phyloP scores from a whole-genome alignment of 2,113 vertebrate species.

The Pteronura brasiliensis region DNA sequence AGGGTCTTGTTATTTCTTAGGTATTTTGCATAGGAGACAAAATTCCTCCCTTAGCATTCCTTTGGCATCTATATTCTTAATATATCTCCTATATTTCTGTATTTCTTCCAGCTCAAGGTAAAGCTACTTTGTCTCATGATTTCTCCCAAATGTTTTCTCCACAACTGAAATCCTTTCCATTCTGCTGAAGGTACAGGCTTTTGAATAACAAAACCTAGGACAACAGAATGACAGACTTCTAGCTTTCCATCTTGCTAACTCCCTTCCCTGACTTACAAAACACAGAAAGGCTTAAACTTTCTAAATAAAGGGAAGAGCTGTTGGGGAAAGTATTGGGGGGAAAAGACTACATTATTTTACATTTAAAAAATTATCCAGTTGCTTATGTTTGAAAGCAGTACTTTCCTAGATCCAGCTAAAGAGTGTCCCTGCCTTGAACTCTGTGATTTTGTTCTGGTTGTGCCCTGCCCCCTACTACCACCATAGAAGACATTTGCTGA shows the following conservation, averaged over 20 bases:
- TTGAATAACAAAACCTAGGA: neutral
- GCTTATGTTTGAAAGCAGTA: neutral
- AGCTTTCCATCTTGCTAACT: neutral
- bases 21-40: neutral
- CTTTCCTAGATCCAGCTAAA: neutral
- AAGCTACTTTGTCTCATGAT: neutral
- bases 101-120: neutral
- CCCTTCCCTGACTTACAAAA: neutral
- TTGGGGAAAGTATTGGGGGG: neutral
- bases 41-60: neutral
- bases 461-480: fast-evolving
- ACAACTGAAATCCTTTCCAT: neutral
- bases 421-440: neutral
- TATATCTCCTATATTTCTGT: neutral
- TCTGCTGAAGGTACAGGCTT: neutral
- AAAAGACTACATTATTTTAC: neutral
- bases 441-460: neutral
- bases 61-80: neutral
- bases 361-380: neutral
- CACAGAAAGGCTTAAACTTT: neutral
- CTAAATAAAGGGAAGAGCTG: neutral
- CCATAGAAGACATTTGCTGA: neutral
- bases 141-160: neutral
- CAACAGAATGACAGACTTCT: neutral
- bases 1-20: neutral